Evolutionary conservation across 2,113 vertebrate genomes (phyloP).

Genomic region (Pandion haliaetus): DNA sequence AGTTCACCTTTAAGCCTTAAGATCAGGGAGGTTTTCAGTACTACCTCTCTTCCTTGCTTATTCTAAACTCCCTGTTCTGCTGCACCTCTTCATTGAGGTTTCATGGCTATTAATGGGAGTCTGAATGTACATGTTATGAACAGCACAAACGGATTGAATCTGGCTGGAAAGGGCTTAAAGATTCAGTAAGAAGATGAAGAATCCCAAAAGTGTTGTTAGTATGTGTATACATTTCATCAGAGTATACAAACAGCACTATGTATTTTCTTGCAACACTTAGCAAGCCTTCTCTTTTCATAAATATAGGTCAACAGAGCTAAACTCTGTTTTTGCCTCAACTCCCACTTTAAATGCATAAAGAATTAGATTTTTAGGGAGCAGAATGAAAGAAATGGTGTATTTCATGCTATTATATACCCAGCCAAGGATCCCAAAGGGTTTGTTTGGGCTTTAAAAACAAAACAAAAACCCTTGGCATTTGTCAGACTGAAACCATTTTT

Average conservation of each 20-base stretch:
- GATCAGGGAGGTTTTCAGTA: background rate
- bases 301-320: constrained; percentile 62
- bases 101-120: background rate
- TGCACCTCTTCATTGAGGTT: background rate
- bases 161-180: background rate
- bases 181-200: background rate
- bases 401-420: constrained; percentile 51
- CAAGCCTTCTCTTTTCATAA: constrained; percentile 25
- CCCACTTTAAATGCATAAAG: constrained; percentile 56
- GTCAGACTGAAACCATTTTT: constrained; percentile 54
- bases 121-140: background rate
- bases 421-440: constrained; percentile 53
- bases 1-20: background rate
- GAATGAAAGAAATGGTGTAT: constrained; percentile 53
- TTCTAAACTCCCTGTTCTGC: background rate
- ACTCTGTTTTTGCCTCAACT: constrained; percentile 35
- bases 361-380: constrained; percentile 53
- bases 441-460: constrained; percentile 56
- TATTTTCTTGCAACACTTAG: background rate
- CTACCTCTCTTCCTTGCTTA: background rate
- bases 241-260: background rate
- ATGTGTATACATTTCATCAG: background rate
- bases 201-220: background rate
- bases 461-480: constrained; percentile 58
- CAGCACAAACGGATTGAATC: background rate